Evolutionary conservation across 1,140 invertebrate species (phyloP), one percentile per base, ranked within the genome.

Genomic region (Brachionus sp.): DNA sequence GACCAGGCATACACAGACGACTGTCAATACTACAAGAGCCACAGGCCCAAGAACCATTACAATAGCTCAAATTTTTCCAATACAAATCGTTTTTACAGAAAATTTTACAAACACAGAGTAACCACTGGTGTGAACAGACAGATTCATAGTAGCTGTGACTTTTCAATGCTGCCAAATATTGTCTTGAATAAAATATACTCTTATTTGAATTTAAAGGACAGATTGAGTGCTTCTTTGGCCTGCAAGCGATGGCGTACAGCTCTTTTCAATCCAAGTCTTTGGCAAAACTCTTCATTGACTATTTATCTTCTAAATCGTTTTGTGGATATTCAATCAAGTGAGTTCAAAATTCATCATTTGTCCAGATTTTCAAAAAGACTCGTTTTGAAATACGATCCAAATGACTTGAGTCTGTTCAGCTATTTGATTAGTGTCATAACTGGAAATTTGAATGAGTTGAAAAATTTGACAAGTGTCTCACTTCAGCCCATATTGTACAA

Each of bases 321-420:
- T 19, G n/a, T 42, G 2, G 77, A 80, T 19, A 37, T 80, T 10
- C 53, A 80, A 16, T 80, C 77, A 29, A 42, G 77, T 44, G 62
- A 80, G 12, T 80, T 80, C 39, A 80, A 80, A 80, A 37, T 44
- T 9, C n/a, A 62, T 42, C 39, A 80, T 80, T 80, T 80, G 33
- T 66, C 33, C 33, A 80, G 62, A 16, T 66, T 29, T 29, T 7
- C 39, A 23, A 37, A 25, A 39, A 37, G 25, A 23, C n/a, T 80
- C 9, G 50, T 80, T 2, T 9, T 80, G 23, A 80, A 80, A 9
- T 80, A 80, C 39, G 77, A 80, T 50, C 77, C 77, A 12, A 80
- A 80, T 44, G 77, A 80, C 12, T 33, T 66, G 50, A 44, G 62
- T 80, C 25, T 80, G 33, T 62, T 62, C 50, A 39, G 39, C 10